Base-by-base conservation (phyloP, 2,888 invertebrate genomes). In the Archips xylosteana region DNA sequence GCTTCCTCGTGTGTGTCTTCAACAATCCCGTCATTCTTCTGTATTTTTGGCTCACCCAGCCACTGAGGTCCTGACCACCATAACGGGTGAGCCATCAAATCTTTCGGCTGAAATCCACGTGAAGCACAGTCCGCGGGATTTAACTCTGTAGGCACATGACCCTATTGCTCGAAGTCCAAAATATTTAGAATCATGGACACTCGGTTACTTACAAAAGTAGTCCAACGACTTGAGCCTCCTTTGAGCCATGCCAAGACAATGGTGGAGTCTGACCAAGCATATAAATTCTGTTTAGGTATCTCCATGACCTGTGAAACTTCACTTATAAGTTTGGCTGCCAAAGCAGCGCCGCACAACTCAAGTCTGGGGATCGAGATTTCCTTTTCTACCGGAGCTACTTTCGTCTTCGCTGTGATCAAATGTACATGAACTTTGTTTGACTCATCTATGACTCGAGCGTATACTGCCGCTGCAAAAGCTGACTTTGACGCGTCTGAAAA, bases 251-350 rank as follows among this genome's bases (percentile, higher is more conserved):
- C 42, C 6, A 42, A 9, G 1, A 42, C 42, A 1, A 42, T 9
- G 1, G 42, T 6, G 3, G 42, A 42, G 6, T 42, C 42, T 6
- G 42, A 8, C 42, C 42, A 42, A 42, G 42, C 42, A 8, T 9
- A 8, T 1, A 42, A 1, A 1, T 5, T 3, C 1, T 6, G 1
- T 6, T 42, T 42, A 6, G 47, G 49, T 13, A 78, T 69, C 2
- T 67, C 23, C 12, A 76, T 32, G 2, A 71, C 62, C 5, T 63
- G 23, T 36, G 75, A 51, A 10, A 71, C 71, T 36, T 75, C 77
- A 6, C 10, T 5, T 5, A 78, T 12, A 34, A 78, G 68, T 10
- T 74, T 75, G 1, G 75, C 49, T 0, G 78, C 3, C 8, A 64
- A 8, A 0, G 42, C 32, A 1, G 69, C 74, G 5, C 63, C 39